Percentiles rank a stretch among this genome's conserved stretches.
These are phyloP conservation scores for Pipistrellus pygmaeus DNA, from an alignment of 2,797 vertebrate genomes.

Conservation along the genomic window DNA sequence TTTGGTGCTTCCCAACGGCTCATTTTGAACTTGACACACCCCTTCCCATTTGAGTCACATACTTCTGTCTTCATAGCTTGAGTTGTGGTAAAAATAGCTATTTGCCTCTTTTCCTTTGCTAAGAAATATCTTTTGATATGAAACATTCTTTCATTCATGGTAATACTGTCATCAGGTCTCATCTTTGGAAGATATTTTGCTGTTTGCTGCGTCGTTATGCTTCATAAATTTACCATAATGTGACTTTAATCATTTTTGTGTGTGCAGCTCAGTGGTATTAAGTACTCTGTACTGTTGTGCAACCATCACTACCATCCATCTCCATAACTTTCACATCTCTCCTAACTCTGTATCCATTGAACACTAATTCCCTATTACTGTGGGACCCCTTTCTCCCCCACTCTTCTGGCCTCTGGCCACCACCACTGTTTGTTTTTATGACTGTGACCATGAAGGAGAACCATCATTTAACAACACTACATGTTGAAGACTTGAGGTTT, in stretches of 20 bases:
- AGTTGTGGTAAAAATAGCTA: background rate
- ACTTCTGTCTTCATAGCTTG: background rate
- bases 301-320: background rate
- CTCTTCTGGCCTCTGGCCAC: background rate
- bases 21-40: background rate
- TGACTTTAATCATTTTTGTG: background rate
- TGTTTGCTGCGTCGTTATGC: background rate
- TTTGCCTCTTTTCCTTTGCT: slow-evolving; percentile 33
- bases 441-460: slow-evolving; percentile 12
- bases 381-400: background rate
- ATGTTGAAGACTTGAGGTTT: slow-evolving; percentile 16
- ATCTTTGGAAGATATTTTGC: slow-evolving; percentile 22
- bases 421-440: background rate
- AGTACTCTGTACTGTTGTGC: background rate
- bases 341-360: background rate
- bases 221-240: slow-evolving; percentile 37
- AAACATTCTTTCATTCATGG: background rate
- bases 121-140: background rate
- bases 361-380: background rate
- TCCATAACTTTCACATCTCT: slow-evolving; percentile 10
- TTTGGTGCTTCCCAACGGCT: background rate
- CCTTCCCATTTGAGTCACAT: background rate
- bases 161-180: background rate
- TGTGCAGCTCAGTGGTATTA: background rate
- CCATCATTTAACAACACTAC: background rate